These are phyloP conservation scores for Heterodera carotae DNA, from an alignment of 1,140 invertebrate genomes.

Conservation along the genomic window DNA sequence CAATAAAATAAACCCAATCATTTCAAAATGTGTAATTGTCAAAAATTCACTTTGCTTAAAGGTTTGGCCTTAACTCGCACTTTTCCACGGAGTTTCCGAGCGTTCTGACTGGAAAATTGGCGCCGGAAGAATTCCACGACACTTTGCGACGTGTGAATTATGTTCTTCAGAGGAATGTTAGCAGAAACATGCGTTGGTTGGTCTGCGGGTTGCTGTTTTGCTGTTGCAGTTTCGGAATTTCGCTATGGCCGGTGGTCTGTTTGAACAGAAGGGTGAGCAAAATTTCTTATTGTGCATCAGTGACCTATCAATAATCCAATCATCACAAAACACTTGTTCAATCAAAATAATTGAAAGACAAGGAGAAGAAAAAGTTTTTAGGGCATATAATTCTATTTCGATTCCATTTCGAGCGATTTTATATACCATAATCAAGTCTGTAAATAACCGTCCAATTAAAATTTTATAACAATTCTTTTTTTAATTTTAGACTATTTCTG, in stretches of 20 bases:
- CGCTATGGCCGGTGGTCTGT: conserved; percentile 64
- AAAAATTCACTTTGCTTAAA: conserved; percentile 36
- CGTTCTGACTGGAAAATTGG: conserved; percentile 58
- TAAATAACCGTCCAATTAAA: too few species aligned
- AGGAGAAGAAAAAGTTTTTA: neutral
- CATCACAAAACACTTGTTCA: too few species aligned
- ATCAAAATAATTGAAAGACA: neutral
- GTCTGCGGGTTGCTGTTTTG: conserved; percentile 63
- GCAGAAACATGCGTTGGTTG: conserved; percentile 54
- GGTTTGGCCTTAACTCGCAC: conserved; percentile 64
- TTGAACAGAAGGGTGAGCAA: conserved; percentile 57
- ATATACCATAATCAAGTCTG: too few species aligned
- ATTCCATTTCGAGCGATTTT: too few species aligned
- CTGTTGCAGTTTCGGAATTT: conserved; percentile 64
- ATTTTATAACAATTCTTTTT: neutral
- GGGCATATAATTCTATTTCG: too few species aligned
- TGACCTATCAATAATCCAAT: too few species aligned
- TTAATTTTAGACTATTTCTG: conserved; percentile 58
- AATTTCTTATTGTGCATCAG: too few species aligned
- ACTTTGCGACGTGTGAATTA: conserved; percentile 58
- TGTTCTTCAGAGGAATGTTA: conserved; percentile 57
- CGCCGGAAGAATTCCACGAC: conserved; percentile 63
- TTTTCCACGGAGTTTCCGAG: conserved; percentile 63
- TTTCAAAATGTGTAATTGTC: too few species aligned
- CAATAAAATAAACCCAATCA: too few species aligned